Evolutionary conservation across 1,140 invertebrate species (phyloP).

Genomic region (Ylistrum balloti): DNA sequence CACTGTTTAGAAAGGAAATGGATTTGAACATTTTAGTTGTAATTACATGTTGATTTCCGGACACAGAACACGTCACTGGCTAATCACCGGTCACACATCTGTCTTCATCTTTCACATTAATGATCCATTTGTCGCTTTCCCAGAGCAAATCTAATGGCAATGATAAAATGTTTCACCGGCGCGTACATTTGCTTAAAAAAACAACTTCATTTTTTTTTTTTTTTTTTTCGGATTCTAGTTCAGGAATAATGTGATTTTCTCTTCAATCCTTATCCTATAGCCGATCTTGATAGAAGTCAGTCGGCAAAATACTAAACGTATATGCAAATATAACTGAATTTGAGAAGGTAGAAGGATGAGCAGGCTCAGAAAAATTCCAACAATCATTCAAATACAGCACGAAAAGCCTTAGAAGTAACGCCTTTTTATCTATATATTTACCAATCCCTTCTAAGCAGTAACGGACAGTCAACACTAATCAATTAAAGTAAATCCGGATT

Average conservation of each 20-base stretch:
- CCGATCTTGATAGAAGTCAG: neutral
- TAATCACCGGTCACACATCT: too few species aligned
- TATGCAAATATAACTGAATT: neutral
- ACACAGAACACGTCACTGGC: too few species aligned
- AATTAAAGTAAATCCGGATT: neutral
- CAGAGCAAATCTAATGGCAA: too few species aligned
- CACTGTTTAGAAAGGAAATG: too few species aligned
- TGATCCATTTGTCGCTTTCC: too few species aligned
- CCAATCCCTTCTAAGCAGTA: neutral
- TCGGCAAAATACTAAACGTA: neutral
- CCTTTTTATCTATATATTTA: neutral
- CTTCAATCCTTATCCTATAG: neutral
- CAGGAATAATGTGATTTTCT: neutral
- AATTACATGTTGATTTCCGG: too few species aligned
- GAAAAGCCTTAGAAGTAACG: neutral
- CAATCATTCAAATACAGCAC: neutral
- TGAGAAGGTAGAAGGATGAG: neutral
- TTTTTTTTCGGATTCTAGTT: too few species aligned
- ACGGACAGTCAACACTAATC: conserved; percentile 18
- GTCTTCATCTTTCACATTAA: too few species aligned
- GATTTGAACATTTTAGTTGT: too few species aligned
- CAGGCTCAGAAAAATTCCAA: neutral
- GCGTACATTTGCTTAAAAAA: too few species aligned
- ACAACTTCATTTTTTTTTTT: too few species aligned
- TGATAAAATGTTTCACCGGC: too few species aligned